phyloP scores from a whole-genome alignment of 2,888 invertebrate genomes.

The Melinaea menophilus region DNA sequence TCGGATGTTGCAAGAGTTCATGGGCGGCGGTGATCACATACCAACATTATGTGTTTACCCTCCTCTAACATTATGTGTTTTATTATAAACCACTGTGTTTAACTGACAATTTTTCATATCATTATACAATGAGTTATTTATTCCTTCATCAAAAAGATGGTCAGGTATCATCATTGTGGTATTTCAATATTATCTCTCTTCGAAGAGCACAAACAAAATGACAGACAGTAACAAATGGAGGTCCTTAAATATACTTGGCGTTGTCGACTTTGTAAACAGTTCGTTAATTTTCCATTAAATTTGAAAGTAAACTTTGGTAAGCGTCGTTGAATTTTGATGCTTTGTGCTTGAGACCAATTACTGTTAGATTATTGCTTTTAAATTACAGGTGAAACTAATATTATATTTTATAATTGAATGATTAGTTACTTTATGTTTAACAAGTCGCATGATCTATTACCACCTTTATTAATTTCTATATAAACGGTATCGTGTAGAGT shows the following conservation, averaged over 20 bases:
- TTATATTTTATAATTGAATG: neutral
- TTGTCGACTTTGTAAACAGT: constrained; percentile 55
- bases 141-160: constrained; percentile 63
- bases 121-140: constrained; percentile 53
- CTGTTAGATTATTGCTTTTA: constrained; percentile 16
- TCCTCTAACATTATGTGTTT: constrained; percentile 47
- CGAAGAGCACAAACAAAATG: constrained; percentile 23
- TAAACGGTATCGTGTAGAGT: too few relatives aligned
- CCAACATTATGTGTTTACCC: constrained; percentile 53
- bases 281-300: constrained; percentile 53
- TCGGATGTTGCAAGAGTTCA: too few relatives aligned
- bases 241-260: constrained; percentile 29
- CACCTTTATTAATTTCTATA: neutral
- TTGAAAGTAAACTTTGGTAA: constrained; percentile 58
- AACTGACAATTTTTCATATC: constrained; percentile 64
- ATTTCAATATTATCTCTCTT: constrained; percentile 9
- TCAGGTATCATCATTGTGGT: constrained; percentile 56
- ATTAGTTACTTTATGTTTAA: neutral
- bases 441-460: neutral
- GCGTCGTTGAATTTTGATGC: constrained; percentile 60
- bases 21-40: constrained; percentile 22
- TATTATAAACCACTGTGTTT: constrained; percentile 51
- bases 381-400: constrained; percentile 5
- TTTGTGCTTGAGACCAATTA: constrained; percentile 23
- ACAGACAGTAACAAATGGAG: constrained; percentile 30